Conservation (phyloP, 1,140 invertebrate species). For the Microplitis demolitor region DNA sequence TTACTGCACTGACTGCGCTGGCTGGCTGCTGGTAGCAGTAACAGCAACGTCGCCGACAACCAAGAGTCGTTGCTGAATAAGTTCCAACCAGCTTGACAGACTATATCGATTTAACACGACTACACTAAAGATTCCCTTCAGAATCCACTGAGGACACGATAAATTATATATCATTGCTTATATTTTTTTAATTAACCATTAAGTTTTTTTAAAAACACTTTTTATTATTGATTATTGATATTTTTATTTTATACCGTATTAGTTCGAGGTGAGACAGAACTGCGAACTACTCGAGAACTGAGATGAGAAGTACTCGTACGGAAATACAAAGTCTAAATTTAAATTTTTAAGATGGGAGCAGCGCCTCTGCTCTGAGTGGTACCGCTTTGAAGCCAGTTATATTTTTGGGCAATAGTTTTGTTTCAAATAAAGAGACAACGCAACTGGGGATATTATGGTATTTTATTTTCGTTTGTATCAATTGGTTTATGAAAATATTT, state of each 20-base stretch:
- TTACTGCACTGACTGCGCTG: constrained; percentile 22
- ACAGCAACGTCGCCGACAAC: too few relatives aligned
- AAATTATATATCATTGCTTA: neutral
- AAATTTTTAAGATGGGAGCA: constrained; percentile 32
- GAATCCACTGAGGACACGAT: constrained; percentile 16
- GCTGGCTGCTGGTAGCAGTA: constrained; percentile 2
- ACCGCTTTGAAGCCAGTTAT: constrained; percentile 21
- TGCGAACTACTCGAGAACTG: neutral
- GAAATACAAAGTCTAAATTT: constrained; percentile 48
- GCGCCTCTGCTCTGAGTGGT: constrained; percentile 15
- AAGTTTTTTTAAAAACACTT: too few relatives aligned
- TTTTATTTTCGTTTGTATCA: neutral
- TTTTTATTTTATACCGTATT: too few relatives aligned
- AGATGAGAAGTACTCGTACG: constrained; percentile 6
- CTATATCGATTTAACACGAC: constrained; percentile 28
- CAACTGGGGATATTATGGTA: neutral
- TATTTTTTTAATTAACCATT: neutral
- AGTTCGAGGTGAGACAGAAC: neutral
- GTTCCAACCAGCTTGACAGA: neutral
- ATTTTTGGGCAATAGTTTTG: neutral
- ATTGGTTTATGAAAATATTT: too few relatives aligned
- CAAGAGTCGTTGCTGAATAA: too few relatives aligned
- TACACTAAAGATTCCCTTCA: constrained; percentile 21
- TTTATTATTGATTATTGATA: too few relatives aligned
- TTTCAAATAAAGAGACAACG: neutral